Percentiles rank a stretch among this genome's conserved stretches.
phyloP scores from a whole-genome alignment of 2,888 invertebrate genomes.

The Drosophila pseudotalamancana region DNA sequence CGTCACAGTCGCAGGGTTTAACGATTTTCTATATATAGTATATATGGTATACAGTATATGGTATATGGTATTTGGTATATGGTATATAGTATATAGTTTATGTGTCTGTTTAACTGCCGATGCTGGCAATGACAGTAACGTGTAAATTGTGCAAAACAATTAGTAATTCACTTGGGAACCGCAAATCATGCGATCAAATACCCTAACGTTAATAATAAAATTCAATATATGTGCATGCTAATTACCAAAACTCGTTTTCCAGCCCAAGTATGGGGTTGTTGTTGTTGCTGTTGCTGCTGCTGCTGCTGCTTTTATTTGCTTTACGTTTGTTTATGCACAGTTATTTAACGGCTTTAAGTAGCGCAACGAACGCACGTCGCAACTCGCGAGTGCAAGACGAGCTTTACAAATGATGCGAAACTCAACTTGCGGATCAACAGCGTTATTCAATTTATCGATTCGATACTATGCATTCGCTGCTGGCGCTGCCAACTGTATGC shows the following conservation, averaged over 20 bases:
- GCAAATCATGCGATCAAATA: slow-evolving; percentile 48
- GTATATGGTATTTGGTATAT: no score
- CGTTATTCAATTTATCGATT: slow-evolving; percentile 41
- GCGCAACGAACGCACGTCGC: slow-evolving; percentile 2
- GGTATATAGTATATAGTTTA: not conserved
- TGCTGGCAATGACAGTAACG: slow-evolving; percentile 14
- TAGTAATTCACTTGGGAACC: slow-evolving; percentile 1
- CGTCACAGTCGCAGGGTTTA: slow-evolving; percentile 35
- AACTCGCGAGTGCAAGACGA: slow-evolving; percentile 6
- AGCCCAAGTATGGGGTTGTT: slow-evolving; percentile 9
- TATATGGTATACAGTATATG: slow-evolving; percentile 24
- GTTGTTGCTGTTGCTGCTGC: slow-evolving; percentile 1
- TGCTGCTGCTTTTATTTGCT: slow-evolving; percentile 11
- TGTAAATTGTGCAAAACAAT: slow-evolving; percentile 26
- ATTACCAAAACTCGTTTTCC: slow-evolving; percentile 71
- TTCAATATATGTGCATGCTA: slow-evolving; percentile 65
- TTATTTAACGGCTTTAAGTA: slow-evolving; percentile 10
- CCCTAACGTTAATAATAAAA: slow-evolving; percentile 29
- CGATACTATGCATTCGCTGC: slow-evolving; percentile 3
- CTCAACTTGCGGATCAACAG: slow-evolving; percentile 32
- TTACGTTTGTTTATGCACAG: slow-evolving; percentile 24
- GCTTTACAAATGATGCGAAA: slow-evolving; percentile 24
- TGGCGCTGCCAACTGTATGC: slow-evolving; percentile 19
- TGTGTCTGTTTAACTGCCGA: not conserved
- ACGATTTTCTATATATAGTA: slow-evolving; percentile 49